Base-by-base conservation (phyloP, 2,797 vertebrate genomes). In the Crypturellus tataupa region DNA sequence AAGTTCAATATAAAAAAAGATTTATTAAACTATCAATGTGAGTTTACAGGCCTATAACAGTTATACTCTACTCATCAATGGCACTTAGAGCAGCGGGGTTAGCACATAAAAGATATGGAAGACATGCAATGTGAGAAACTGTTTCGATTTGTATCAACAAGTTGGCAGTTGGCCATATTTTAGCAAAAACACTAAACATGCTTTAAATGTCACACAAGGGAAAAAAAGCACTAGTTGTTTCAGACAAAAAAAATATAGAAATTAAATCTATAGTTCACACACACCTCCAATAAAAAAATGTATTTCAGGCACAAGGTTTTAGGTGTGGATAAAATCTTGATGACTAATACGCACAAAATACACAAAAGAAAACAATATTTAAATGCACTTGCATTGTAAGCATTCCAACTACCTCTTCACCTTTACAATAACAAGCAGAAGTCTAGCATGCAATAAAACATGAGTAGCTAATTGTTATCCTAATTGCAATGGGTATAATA, bases 101-200 rank as follows among this genome's bases (percentile, higher is more conserved):
- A 85, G 33, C 49, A 68, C 6, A 37, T 62, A 75, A 76, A 93
- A 60, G 69, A 37, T 18, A 84, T 8, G 27, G 25, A 64, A 93
- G 71, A 78, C 53, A 81, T 12, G 18, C 35, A 60, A 62, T 19
- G 9, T 55, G 70, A 93, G 85, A 73, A 83, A 85, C 51, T 58
- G 81, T 75, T 87, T 77, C 56, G 29, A 60, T 76, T 47, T 86
- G 47, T 67, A 95, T 75, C 2, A 73, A 93, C 71, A 37, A 56
- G n/a, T 6, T 86, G 93, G 92, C 94, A 94, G 80, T 12, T 23
- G 23, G 47, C 21, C 47, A 24, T 76, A 94, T 63, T 88, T 83
- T 81, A 68, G 67, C 44, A 56, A 88, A 94, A 91, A 72, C 44
- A 91, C 5, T 7, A 37, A 85, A 5, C 13, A 37, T 21, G 44